Evolutionary conservation across 2,113 vertebrate species (phyloP).

Genomic region (Tragelaphus buxtoni): DNA sequence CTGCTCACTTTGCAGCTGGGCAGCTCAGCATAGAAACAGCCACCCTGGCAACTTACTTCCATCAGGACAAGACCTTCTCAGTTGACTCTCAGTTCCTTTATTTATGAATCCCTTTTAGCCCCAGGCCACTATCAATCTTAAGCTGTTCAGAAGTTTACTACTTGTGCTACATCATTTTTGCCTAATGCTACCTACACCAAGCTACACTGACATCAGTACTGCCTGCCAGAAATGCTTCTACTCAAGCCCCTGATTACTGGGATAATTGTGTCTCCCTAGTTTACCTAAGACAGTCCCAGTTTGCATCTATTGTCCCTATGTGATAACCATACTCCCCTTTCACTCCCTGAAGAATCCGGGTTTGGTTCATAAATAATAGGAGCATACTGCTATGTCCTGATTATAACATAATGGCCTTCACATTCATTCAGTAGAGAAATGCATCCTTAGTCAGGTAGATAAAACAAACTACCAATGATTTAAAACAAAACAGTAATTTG

Average conservation of each 20-base stretch:
- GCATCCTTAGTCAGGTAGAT: background rate
- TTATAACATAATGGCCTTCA: background rate
- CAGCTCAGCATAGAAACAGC: background rate
- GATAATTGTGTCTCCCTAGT: background rate
- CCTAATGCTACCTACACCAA: fast-evolving
- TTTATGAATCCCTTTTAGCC: background rate
- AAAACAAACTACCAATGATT: background rate
- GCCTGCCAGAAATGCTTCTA: background rate
- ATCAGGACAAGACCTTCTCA: background rate
- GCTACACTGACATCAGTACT: background rate
- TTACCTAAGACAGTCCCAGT: background rate
- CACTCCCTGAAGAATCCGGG: background rate
- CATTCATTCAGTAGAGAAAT: constrained; percentile 8
- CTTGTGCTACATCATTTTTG: background rate
- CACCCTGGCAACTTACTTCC: background rate
- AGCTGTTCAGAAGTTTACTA: background rate
- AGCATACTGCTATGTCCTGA: background rate
- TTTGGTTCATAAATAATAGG: background rate
- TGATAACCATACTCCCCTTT: background rate
- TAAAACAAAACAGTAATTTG: background rate
- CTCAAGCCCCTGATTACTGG: background rate
- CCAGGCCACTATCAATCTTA: background rate
- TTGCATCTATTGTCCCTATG: background rate
- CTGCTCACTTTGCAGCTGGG: background rate
- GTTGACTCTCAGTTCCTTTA: background rate